These are phyloP conservation scores for Thecophora atra DNA, from an alignment of 2,888 invertebrate species.

Conservation along the genomic window DNA sequence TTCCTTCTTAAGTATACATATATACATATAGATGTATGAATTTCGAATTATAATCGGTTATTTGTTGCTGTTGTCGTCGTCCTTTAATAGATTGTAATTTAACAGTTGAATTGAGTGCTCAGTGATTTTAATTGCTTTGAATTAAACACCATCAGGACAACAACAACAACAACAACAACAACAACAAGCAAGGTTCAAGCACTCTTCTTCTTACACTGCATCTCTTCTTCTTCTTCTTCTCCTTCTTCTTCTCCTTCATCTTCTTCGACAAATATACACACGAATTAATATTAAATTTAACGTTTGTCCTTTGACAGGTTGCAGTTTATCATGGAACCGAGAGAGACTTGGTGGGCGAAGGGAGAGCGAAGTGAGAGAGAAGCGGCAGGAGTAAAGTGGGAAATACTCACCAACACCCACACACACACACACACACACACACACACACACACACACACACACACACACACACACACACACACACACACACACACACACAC, in stretches of 20 bases:
- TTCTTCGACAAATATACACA: not conserved
- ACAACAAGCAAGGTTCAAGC: too few species aligned
- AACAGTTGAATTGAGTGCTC: too few species aligned
- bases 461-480: not conserved
- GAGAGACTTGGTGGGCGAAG: not conserved
- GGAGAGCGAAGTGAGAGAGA: too few species aligned
- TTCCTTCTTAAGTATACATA: too few species aligned
- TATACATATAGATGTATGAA: too few species aligned
- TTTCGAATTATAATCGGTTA: too few species aligned
- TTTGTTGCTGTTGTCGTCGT: too few species aligned
- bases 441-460: slow-evolving; percentile 7
- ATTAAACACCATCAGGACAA: not conserved
- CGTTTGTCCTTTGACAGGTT: slow-evolving; percentile 24
- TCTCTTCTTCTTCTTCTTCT: not conserved
- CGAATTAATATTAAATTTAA: slow-evolving; percentile 19
- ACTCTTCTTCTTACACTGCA: too few species aligned
- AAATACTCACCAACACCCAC: not conserved
- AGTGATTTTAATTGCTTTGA: slow-evolving; percentile 1
- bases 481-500: not conserved
- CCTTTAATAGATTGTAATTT: too few species aligned
- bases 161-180: not conserved
- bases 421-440: not conserved
- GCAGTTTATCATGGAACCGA: slow-evolving; percentile 28
- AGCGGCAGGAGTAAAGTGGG: too few species aligned
- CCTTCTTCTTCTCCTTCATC: too few species aligned